Conservation (phyloP, 2,888 invertebrate genomes). For the Bombylius discolor region DNA sequence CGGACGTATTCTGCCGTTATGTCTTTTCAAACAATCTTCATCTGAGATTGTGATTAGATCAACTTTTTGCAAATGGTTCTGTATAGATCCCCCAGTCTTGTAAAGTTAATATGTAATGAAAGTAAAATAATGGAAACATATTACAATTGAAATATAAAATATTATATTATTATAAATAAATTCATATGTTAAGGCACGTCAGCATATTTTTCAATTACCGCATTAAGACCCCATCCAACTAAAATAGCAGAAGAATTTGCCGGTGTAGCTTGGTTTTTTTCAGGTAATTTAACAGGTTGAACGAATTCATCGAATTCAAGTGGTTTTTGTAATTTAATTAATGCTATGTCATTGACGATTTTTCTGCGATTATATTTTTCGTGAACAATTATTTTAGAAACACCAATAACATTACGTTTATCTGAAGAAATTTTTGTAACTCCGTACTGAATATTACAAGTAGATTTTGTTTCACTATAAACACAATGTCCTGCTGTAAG, state of each 20-base stretch:
- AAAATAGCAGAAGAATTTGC: constrained; percentile 21
- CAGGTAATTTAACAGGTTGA: constrained; percentile 25
- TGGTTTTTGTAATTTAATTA: constrained; percentile 21
- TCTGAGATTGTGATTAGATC: constrained; percentile 27
- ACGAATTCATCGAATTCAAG: constrained; percentile 16
- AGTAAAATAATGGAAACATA: too few species aligned
- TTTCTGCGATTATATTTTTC: constrained; percentile 23
- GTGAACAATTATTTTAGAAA: constrained; percentile 24
- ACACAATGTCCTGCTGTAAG: constrained; percentile 29
- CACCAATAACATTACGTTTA: constrained; percentile 20
- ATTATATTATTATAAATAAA: too few species aligned
- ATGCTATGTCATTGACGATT: constrained; percentile 27
- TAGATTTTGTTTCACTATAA: constrained; percentile 1
- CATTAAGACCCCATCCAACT: constrained; percentile 30
- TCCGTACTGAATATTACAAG: constrained; percentile 23
- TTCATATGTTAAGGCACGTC: too few species aligned
- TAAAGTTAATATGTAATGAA: too few species aligned
- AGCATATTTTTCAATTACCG: neutral
- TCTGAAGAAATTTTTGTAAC: constrained; percentile 16
- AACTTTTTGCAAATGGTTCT: constrained; percentile 31
- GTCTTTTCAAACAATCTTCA: constrained; percentile 30
- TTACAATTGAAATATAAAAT: too few species aligned
- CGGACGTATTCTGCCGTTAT: constrained; percentile 22
- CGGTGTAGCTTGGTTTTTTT: constrained; percentile 15
- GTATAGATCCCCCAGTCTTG: constrained; percentile 29